These are phyloP conservation scores for Diploptera punctata DNA, from an alignment of 2,888 invertebrate species.

Conservation along the genomic window DNA sequence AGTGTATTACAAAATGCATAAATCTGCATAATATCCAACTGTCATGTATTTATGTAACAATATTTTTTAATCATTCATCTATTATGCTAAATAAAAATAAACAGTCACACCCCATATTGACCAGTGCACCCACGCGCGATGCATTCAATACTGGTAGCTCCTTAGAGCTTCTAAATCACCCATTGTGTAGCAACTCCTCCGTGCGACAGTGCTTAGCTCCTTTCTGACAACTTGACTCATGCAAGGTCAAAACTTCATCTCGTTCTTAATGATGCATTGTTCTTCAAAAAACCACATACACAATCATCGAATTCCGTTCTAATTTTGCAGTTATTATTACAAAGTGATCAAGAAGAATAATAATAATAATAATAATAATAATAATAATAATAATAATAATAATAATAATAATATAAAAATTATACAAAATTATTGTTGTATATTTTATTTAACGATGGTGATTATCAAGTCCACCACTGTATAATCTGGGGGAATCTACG, in stretches of 20 bases:
- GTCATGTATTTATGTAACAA: background rate
- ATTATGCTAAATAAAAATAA: background rate
- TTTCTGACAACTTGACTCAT: conserved; percentile 19
- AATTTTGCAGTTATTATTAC: too few relatives aligned
- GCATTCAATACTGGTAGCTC: background rate
- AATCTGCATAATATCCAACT: background rate
- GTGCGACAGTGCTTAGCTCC: background rate
- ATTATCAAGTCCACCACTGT: too few relatives aligned
- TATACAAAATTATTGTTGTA: too few relatives aligned
- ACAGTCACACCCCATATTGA: conserved; percentile 9
- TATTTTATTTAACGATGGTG: too few relatives aligned
- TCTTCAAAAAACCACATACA: too few relatives aligned
- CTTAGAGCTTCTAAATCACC: conserved; percentile 17
- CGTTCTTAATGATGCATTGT: conserved; percentile 7
- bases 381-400: too few relatives aligned
- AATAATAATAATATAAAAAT: too few relatives aligned
- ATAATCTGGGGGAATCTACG: too few relatives aligned
- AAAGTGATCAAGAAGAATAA: too few relatives aligned
- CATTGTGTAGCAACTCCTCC: conserved; percentile 7
- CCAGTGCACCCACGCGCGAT: background rate
- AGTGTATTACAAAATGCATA: background rate
- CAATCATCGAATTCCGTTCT: too few relatives aligned
- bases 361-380: too few relatives aligned
- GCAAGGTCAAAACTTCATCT: conserved; percentile 21
- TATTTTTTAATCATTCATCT: background rate